Evolutionary conservation across 53 echinoderm and acorn worm genomes (phyloP).

Genomic region (Actinopyga echinites): DNA sequence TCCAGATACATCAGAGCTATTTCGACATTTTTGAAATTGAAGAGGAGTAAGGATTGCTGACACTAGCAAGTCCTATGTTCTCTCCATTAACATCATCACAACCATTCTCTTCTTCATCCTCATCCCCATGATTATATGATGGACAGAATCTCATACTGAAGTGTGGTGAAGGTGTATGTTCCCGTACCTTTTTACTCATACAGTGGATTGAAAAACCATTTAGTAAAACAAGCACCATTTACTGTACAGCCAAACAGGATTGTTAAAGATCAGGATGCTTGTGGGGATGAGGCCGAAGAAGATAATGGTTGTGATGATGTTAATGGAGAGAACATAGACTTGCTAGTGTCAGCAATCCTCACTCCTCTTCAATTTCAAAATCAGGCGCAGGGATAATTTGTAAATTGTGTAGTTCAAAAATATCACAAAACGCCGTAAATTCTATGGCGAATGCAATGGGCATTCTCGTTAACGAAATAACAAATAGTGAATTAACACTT

Average conservation of each 20-base stretch:
- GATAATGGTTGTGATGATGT: background rate
- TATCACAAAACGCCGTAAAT: slow-evolving; percentile 30
- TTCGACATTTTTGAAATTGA: background rate
- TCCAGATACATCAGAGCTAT: background rate
- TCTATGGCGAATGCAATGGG: slow-evolving; percentile 28
- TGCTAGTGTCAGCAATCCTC: background rate
- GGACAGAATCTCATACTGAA: slow-evolving; percentile 18
- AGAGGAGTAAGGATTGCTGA: background rate
- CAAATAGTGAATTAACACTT: slow-evolving; percentile 43
- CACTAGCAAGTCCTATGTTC: background rate
- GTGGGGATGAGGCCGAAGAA: background rate
- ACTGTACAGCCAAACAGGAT: background rate
- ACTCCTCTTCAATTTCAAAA: background rate
- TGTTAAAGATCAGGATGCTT: slow-evolving; percentile 18
- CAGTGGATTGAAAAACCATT: slow-evolving; percentile 33
- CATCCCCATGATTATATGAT: slow-evolving; percentile 1
- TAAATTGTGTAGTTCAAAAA: slow-evolving; percentile 31
- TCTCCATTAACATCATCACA: background rate
- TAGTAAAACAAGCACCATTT: background rate
- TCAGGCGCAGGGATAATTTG: slow-evolving; percentile 23
- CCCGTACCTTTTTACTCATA: slow-evolving; percentile 11
- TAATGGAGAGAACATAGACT: background rate
- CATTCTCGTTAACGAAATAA: slow-evolving; percentile 35
- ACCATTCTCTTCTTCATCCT: background rate
- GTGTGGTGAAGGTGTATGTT: slow-evolving; percentile 23